These are phyloP conservation scores for Apodemus speciosus DNA, from an alignment of 2,113 vertebrate genomes.

Conservation along the genomic window DNA sequence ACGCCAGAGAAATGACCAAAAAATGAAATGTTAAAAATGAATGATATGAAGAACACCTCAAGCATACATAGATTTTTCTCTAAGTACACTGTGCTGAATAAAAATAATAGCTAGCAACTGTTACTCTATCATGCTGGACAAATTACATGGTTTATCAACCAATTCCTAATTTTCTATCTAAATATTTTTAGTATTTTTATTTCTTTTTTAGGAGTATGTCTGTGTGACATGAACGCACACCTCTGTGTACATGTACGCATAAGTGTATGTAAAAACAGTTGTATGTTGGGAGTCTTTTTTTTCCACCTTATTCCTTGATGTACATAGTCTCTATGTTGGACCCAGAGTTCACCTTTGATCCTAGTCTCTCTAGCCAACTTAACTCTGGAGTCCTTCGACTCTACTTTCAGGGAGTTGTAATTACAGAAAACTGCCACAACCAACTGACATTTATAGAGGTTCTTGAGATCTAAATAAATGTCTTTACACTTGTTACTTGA, in stretches of 20 bases:
- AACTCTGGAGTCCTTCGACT: background rate
- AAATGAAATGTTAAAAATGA: conserved; percentile 42
- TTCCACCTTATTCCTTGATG: background rate
- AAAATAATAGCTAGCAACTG: conserved; percentile 44
- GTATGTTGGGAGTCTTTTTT: background rate
- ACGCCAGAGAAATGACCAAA: conserved; percentile 64
- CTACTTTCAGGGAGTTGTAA: background rate
- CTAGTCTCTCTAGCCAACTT: background rate
- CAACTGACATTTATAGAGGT: background rate
- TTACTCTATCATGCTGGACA: conserved; percentile 38
- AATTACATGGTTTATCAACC: conserved; percentile 3
- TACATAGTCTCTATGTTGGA: background rate
- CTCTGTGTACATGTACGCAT: background rate
- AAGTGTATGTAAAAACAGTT: background rate
- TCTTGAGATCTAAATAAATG: background rate
- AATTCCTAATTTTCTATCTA: background rate
- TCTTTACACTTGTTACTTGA: background rate
- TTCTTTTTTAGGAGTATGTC: background rate
- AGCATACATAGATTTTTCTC: conserved; percentile 61
- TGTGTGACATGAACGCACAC: background rate
- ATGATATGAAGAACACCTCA: conserved; percentile 52
- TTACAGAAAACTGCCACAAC: background rate
- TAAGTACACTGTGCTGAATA: conserved; percentile 33
- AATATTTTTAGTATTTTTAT: background rate
- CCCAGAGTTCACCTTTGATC: background rate